A percentile compares a stretch with the other conserved stretches of the same genome.
Conservation (phyloP, 2,113 vertebrate species). For the Tichodroma muraria region DNA sequence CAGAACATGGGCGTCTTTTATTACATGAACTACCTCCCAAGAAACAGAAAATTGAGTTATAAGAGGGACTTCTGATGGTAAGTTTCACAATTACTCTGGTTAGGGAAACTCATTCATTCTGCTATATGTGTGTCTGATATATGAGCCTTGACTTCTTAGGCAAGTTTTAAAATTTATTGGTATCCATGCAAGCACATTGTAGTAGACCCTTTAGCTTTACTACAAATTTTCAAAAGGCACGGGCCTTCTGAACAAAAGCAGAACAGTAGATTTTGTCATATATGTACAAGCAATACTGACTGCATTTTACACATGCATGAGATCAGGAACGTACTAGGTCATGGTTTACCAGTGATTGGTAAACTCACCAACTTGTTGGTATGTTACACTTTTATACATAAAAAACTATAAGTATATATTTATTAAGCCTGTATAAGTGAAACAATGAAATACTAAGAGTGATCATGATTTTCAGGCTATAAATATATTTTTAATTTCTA, state of each 20-base stretch:
- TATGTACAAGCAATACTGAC: background rate
- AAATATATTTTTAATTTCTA: background rate
- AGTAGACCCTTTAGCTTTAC: background rate
- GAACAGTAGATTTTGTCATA: background rate
- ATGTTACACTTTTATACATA: background rate
- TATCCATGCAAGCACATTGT: background rate
- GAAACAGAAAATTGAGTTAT: background rate
- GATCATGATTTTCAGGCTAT: background rate
- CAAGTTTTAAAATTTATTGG: background rate
- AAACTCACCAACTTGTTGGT: background rate
- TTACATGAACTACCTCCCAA: background rate
- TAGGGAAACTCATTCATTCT: background rate
- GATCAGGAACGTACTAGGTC: background rate
- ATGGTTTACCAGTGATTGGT: rapidly evolving
- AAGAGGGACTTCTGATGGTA: background rate
- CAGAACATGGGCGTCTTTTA: background rate
- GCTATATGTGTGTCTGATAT: background rate
- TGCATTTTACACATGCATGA: background rate
- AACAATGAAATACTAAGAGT: background rate
- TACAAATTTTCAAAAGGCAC: background rate
- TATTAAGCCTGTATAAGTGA: background rate
- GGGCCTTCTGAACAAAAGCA: background rate
- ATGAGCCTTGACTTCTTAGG: background rate
- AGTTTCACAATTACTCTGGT: background rate
- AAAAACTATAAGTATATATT: no score